Evolutionary conservation across 2,888 invertebrate species (phyloP).

Genomic region (Drosophila antonietae): DNA sequence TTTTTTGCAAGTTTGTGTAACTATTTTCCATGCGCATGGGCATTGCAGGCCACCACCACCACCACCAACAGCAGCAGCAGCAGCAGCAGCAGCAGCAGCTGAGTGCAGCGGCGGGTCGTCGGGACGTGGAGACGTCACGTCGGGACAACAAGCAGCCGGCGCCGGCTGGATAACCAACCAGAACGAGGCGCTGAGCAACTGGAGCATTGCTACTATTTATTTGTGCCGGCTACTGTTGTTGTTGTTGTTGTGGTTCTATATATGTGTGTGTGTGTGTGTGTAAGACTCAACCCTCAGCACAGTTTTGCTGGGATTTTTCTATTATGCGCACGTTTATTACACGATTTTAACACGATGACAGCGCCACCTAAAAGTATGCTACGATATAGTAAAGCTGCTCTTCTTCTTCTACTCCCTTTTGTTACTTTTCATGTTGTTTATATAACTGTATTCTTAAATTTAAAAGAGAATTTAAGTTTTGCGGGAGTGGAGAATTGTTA

Average conservation of each 20-base stretch:
- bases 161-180: constrained; percentile 71
- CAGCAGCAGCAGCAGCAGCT: constrained; percentile 18
- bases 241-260: constrained; percentile 11
- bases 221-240: constrained; percentile 53
- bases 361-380: constrained; percentile 61
- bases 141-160: constrained; percentile 40
- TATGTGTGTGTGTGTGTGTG: constrained; percentile 31
- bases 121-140: background rate
- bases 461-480: background rate
- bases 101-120: constrained; percentile 16
- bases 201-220: constrained; percentile 76
- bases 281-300: constrained; percentile 24
- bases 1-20: constrained; percentile 70
- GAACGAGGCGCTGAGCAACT: constrained; percentile 72
- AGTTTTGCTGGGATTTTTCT: constrained; percentile 62
- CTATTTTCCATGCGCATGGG: constrained; percentile 80
- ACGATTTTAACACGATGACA: constrained; percentile 63
- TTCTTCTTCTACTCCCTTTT: constrained; percentile 12
- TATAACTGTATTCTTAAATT: background rate
- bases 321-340: constrained; percentile 80
- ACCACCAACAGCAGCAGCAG: constrained; percentile 26
- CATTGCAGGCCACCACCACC: constrained; percentile 71
- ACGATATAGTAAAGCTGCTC: constrained; percentile 38
- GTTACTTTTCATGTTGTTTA: constrained; percentile 10
- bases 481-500: background rate